A percentile compares a stretch with the other conserved stretches of the same genome.
Evolutionary conservation across 2,888 invertebrate genomes (phyloP).

Genomic region (Operophtera brumata): DNA sequence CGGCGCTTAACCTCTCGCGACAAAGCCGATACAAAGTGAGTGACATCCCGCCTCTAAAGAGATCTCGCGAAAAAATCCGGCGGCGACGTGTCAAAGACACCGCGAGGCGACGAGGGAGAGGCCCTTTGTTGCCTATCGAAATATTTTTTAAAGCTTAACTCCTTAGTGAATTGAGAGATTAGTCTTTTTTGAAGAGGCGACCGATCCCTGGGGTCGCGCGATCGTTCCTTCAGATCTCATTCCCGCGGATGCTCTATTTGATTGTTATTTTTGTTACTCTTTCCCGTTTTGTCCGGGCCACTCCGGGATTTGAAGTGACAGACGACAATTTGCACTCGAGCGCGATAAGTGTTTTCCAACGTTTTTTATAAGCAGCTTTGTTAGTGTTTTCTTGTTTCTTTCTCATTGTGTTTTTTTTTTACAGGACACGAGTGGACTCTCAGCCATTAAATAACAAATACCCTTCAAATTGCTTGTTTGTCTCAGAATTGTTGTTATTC

Average conservation of each 20-base stretch:
- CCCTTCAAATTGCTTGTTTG: constrained; percentile 22
- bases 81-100: constrained; percentile 80
- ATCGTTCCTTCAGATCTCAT: constrained; percentile 80
- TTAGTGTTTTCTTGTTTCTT: constrained; percentile 61
- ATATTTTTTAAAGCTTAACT: constrained; percentile 81
- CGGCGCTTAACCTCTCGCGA: constrained; percentile 77
- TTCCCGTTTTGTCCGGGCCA: constrained; percentile 65
- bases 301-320: constrained; percentile 76
- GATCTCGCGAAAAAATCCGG: constrained; percentile 76
- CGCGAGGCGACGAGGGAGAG: constrained; percentile 67
- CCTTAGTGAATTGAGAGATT: constrained; percentile 82
- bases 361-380: constrained; percentile 75
- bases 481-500: constrained; percentile 8
- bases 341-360: constrained; percentile 77
- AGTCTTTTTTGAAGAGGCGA: constrained; percentile 83
- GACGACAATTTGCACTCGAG: constrained; percentile 77
- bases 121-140: constrained; percentile 76
- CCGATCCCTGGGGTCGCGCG: constrained; percentile 80
- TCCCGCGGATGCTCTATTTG: constrained; percentile 78
- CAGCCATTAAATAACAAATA: constrained; percentile 16
- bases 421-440: constrained; percentile 36
- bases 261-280: constrained; percentile 80
- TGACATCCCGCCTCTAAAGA: constrained; percentile 76
- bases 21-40: constrained; percentile 80
- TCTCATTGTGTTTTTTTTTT: constrained; percentile 44